These are phyloP conservation scores for Heteronetta atricapilla DNA, from an alignment of 2,113 vertebrate species.

Conservation along the genomic window DNA sequence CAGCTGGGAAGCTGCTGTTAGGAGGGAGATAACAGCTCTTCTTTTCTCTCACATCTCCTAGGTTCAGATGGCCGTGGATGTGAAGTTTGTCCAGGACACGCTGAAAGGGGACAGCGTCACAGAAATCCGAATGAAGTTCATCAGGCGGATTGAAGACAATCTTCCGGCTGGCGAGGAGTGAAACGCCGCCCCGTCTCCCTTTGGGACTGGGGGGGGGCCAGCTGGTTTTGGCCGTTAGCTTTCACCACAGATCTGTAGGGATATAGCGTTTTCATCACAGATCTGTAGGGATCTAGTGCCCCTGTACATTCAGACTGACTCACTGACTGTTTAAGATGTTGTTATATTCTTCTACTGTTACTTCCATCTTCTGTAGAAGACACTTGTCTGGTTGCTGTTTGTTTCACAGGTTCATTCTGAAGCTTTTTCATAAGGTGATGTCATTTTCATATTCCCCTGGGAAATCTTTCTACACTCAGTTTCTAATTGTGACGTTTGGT, in stretches of 20 bases:
- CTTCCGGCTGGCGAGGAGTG: constrained; percentile 96
- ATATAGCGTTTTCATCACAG: not conserved
- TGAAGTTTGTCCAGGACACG: constrained; percentile 93
- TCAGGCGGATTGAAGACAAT: constrained; percentile 97
- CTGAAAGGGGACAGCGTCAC: constrained; percentile 95
- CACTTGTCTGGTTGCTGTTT: constrained; percentile 22
- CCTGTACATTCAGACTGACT: constrained; percentile 39
- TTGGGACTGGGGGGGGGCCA: constrained; percentile 26
- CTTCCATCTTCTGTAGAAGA: constrained; percentile 61
- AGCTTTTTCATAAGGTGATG: constrained; percentile 43
- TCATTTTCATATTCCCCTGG: constrained; percentile 19
- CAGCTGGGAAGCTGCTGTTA: not conserved
- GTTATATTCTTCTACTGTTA: constrained; percentile 58
- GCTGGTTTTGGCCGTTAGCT: not conserved
- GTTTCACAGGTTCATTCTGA: constrained; percentile 49
- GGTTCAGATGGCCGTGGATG: constrained; percentile 99
- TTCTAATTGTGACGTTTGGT: not conserved
- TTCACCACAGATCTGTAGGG: not conserved
- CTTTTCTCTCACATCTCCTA: constrained; percentile 50
- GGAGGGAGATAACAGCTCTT: not conserved
- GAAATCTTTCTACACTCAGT: not conserved
- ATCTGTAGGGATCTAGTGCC: constrained; percentile 4
- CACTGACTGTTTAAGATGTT: constrained; percentile 67
- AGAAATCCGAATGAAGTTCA: constrained; percentile 97
- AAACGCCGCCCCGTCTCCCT: not conserved